Conservation (phyloP, 2,888 invertebrate species). For the Apotomis betuletana region DNA sequence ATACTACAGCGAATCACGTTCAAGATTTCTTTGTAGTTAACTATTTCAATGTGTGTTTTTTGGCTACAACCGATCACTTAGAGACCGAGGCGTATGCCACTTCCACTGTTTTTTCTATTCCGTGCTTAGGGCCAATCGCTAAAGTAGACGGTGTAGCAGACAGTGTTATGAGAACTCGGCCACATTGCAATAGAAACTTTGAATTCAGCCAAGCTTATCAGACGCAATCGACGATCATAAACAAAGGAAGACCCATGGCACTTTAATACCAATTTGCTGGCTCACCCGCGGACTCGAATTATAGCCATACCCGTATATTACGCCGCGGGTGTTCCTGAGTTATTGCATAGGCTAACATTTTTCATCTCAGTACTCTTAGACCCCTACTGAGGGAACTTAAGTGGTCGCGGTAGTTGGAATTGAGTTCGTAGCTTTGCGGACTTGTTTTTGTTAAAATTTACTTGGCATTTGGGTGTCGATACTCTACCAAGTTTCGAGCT, state of each 20-base stretch:
- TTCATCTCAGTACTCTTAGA: constrained; percentile 40
- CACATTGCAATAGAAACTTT: too few relatives aligned
- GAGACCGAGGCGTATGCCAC: too few relatives aligned
- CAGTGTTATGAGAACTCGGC: too few relatives aligned
- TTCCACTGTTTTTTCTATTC: too few relatives aligned
- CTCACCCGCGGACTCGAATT: constrained; percentile 41
- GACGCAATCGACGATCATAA: constrained; percentile 10
- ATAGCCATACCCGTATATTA: constrained; percentile 30
- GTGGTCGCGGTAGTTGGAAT: constrained; percentile 26
- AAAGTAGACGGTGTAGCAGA: too few relatives aligned
- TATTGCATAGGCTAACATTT: constrained; percentile 37
- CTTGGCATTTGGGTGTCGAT: neutral
- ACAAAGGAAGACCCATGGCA: constrained; percentile 41
- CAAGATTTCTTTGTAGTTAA: too few relatives aligned
- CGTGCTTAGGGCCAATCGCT: too few relatives aligned
- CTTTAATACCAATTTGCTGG: constrained; percentile 41
- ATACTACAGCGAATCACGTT: too few relatives aligned
- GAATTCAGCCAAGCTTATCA: constrained; percentile 9
- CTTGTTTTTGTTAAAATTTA: neutral
- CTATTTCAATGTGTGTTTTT: too few relatives aligned
- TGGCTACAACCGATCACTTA: too few relatives aligned
- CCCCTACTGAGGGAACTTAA: constrained; percentile 33
- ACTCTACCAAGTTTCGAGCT: too few relatives aligned
- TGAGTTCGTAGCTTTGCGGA: constrained; percentile 7
- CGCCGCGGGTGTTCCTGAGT: constrained; percentile 36